Conservation (phyloP, 1,140 invertebrate species). For the Panagrolaimus sp. region DNA sequence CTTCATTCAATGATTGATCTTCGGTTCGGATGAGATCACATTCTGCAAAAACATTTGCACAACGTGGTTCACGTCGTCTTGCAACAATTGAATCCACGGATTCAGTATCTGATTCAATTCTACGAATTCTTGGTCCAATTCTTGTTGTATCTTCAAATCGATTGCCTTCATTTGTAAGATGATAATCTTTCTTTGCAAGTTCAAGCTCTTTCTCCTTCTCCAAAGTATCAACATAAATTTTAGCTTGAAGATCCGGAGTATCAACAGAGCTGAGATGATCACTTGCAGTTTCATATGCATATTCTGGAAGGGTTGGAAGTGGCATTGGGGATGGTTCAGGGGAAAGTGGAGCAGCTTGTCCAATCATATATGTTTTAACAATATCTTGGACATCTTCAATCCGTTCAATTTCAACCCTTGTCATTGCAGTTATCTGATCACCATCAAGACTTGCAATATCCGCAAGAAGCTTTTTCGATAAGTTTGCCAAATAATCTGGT, state of each 20-base stretch:
- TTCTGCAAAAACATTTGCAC: slow-evolving; percentile 22
- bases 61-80: slow-evolving; percentile 14
- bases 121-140: slow-evolving; percentile 20
- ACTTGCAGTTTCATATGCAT: slow-evolving; percentile 39
- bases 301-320: slow-evolving; percentile 23
- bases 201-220: slow-evolving; percentile 36
- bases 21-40: slow-evolving; percentile 27
- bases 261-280: slow-evolving; percentile 33
- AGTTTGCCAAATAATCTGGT: slow-evolving; percentile 46
- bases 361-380: slow-evolving; percentile 47
- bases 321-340: slow-evolving; percentile 30
- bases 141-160: slow-evolving; percentile 30
- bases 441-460: slow-evolving; percentile 43
- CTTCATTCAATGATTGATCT: slow-evolving; percentile 30
- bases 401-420: slow-evolving; percentile 46
- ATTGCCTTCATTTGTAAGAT: slow-evolving; percentile 36
- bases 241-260: slow-evolving; percentile 22
- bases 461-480: slow-evolving; percentile 40
- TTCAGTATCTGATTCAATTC: slow-evolving; percentile 38
- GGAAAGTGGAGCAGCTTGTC: slow-evolving; percentile 31
- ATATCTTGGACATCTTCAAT: slow-evolving; percentile 49
- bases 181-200: slow-evolving; percentile 30
- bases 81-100: slow-evolving; percentile 34
- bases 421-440: slow-evolving; percentile 39
- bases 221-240: slow-evolving; percentile 38